Base-by-base conservation (phyloP, 2,113 vertebrate species). In the Microtus pennsylvanicus region DNA sequence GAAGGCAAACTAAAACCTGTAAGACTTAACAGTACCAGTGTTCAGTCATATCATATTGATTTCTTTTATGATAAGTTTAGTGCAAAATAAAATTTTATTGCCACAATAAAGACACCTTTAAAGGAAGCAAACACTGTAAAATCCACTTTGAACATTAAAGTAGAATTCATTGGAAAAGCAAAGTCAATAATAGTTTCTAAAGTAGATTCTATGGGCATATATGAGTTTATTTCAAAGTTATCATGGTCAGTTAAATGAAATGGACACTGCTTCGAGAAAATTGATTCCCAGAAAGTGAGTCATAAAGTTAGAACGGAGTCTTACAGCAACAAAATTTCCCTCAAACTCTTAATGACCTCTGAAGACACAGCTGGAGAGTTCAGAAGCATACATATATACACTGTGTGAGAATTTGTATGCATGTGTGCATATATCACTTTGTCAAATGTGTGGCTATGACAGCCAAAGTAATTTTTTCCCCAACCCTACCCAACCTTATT, bases 291-390 rank as follows among this genome's bases (percentile, higher is more conserved):
- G 87, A 96, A 95, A 83, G 67, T 94, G 67, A 90, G n/a, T 89
- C 86, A 96, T 92, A 83, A 97, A 95, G 22, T 75, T 63, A 78
- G 35, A 96, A 86, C 58, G 88, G 77, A 93, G 75, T 88, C 12
- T 94, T 63, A 42, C 5, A 65, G 81, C 72, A 81, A 93, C 33
- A 52, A 96, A 95, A 96, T 88, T 76, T 74, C 42, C 61, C 82
- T 33, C 97, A 95, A 98, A 95, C 0, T 1, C 42, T 67, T 72
- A 97, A 67, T 88, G 65, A 78, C 96, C 94, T 94, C 95, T 93
- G 98, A 98, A 98, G 89, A 94, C 97, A 94, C 89, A 97, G 97
- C 90, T 97, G 97, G 93, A 76, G 98, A 97, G 97, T 94, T 95
- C 89, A 96, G 96, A 97, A 93, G 94, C 45, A 70, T 19, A 86